Evolutionary conservation across 2,888 invertebrate species (phyloP).

Genomic region (Nemotelus nigrinus): DNA sequence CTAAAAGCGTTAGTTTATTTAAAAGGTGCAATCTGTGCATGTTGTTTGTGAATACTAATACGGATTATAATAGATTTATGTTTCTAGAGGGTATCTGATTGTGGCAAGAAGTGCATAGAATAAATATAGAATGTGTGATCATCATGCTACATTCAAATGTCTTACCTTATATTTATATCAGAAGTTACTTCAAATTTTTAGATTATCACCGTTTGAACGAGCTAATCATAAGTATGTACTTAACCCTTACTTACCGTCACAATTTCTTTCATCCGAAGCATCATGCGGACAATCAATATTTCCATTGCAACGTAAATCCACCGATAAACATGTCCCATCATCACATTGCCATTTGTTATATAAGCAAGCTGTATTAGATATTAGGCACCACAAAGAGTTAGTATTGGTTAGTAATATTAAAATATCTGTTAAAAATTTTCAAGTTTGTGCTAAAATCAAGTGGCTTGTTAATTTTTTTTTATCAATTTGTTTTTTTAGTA

Average conservation of each 20-base stretch:
- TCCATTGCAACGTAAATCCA: constrained; percentile 72
- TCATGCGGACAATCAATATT: constrained; percentile 76
- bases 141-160: too few relatives aligned
- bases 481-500: background rate
- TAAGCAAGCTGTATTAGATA: constrained; percentile 70
- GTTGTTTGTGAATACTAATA: too few relatives aligned
- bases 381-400: background rate
- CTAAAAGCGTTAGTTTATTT: too few relatives aligned
- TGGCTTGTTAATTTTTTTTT: background rate
- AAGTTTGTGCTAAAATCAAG: background rate
- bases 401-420: background rate
- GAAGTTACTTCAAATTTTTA: too few relatives aligned
- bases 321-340: constrained; percentile 73
- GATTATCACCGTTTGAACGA: too few relatives aligned
- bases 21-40: too few relatives aligned
- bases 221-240: too few relatives aligned
- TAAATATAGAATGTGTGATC: too few relatives aligned
- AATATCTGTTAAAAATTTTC: background rate
- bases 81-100: too few relatives aligned
- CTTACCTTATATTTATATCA: too few relatives aligned
- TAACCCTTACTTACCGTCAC: constrained; percentile 64
- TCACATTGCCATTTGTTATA: constrained; percentile 79
- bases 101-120: too few relatives aligned
- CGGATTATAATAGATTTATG: too few relatives aligned
- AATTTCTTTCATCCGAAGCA: constrained; percentile 78